These are phyloP conservation scores for Rhabdophis nuchalis DNA, from an alignment of 2,797 vertebrate genomes.

Conservation along the genomic window DNA sequence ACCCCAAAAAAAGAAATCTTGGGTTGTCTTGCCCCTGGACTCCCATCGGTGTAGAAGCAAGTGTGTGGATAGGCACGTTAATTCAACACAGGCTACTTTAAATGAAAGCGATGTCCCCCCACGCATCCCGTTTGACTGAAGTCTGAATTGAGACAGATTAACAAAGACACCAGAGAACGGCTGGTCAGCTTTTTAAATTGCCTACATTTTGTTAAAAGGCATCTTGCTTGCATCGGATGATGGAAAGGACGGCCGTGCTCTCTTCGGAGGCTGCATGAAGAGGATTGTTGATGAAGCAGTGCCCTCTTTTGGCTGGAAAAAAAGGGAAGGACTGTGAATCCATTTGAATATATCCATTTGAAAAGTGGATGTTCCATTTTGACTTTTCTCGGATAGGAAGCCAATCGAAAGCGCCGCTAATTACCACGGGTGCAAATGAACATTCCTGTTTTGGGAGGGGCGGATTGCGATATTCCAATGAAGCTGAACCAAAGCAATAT, in stretches of 20 bases:
- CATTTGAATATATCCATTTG: not conserved
- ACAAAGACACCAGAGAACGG: constrained; percentile 16
- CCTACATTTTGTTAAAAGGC: constrained; percentile 44
- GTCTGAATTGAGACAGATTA: constrained; percentile 7
- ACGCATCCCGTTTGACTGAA: constrained; percentile 28
- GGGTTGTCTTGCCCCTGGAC: not conserved
- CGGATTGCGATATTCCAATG: not conserved
- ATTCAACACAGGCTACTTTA: not conserved
- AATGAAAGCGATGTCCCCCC: not conserved
- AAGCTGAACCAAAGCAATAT: not conserved
- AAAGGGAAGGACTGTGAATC: constrained; percentile 27
- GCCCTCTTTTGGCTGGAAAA: constrained; percentile 73
- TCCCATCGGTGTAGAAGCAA: not conserved
- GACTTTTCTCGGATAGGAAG: not conserved
- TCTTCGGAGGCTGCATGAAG: constrained; percentile 39
- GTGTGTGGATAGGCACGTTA: not conserved
- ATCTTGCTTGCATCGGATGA: constrained; percentile 22
- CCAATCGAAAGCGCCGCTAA: not conserved
- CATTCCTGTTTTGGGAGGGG: not conserved
- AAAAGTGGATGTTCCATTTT: constrained; percentile 17
- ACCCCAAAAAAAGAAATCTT: not conserved
- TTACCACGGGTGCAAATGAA: not conserved
- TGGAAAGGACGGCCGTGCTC: constrained; percentile 33
- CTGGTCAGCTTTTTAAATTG: constrained; percentile 35
- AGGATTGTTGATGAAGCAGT: constrained; percentile 73